Percentiles rank a stretch among this genome's conserved stretches.
phyloP scores from a whole-genome alignment of 2,888 invertebrate species.

The Oligia strigilis region DNA sequence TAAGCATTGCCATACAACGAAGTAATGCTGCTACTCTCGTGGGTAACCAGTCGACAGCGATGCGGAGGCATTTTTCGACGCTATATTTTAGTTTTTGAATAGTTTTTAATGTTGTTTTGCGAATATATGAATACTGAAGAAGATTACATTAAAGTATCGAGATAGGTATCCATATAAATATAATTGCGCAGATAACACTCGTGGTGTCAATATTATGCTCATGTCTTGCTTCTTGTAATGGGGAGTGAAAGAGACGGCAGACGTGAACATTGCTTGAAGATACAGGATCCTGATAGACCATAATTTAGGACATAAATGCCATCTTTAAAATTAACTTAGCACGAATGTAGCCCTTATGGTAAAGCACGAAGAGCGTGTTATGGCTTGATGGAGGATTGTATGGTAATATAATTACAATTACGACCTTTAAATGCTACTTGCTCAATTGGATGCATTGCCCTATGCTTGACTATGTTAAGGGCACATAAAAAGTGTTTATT shows the following conservation, averaged over 20 bases:
- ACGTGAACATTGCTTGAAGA: constrained; percentile 19
- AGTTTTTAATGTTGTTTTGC: background rate
- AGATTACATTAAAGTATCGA: background rate
- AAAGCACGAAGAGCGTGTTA: constrained; percentile 27
- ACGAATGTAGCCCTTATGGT: constrained; percentile 43
- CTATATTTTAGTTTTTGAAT: no score
- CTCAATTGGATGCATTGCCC: constrained; percentile 65
- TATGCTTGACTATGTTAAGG: constrained; percentile 49
- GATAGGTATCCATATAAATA: background rate
- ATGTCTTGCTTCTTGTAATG: constrained; percentile 22
- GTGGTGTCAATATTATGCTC: constrained; percentile 34
- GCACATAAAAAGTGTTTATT: constrained; percentile 17
- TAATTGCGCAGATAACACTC: constrained; percentile 20
- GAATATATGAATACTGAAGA: background rate
- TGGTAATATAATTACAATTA: constrained; percentile 43
- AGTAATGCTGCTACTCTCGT: no score
- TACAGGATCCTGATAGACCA: constrained; percentile 34
- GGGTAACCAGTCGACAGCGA: no score
- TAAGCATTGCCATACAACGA: no score
- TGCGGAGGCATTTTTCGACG: no score
- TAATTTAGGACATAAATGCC: constrained; percentile 47
- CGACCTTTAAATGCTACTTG: constrained; percentile 75
- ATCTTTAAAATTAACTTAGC: constrained; percentile 22
- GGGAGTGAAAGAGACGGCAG: constrained; percentile 13
- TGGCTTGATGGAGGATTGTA: constrained; percentile 46